Conservation (phyloP, 2,113 vertebrate genomes). For the Nyctereutes procyonoides region DNA sequence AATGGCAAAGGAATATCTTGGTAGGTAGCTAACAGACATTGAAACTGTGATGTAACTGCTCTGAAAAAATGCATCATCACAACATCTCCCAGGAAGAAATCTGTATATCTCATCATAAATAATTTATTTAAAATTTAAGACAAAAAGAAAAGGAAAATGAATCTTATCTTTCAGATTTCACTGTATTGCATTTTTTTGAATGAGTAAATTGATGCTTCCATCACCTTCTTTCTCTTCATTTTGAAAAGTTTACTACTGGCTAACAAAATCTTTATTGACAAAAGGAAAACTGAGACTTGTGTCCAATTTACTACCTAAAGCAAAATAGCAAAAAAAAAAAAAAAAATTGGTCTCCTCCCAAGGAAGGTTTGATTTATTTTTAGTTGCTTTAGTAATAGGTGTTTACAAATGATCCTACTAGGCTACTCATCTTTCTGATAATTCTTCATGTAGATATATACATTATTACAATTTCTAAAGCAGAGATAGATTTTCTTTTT, state of each 20-base stretch:
- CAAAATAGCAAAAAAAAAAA: conserved; percentile 34
- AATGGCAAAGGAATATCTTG: background rate
- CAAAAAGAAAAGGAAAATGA: conserved; percentile 58
- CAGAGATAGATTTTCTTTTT: conserved; percentile 61
- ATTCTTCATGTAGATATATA: conserved; percentile 66
- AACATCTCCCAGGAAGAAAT: conserved; percentile 68
- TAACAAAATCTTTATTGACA: conserved; percentile 67
- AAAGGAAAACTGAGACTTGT: conserved; percentile 58
- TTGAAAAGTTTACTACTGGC: conserved; percentile 70
- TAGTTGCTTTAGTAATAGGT: conserved; percentile 60
- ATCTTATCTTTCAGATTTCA: background rate
- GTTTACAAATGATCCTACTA: conserved; percentile 1
- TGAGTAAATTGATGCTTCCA: conserved; percentile 48
- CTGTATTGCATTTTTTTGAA: background rate
- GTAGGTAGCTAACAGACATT: conserved; percentile 40
- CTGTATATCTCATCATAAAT: conserved; percentile 53
- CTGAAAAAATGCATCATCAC: conserved; percentile 53
- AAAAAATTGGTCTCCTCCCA: conserved; percentile 45
- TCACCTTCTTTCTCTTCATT: conserved; percentile 70
- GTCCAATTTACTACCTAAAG: conserved; percentile 73
- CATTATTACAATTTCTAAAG: conserved; percentile 57
- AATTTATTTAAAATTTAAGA: conserved; percentile 67
- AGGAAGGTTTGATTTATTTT: conserved; percentile 67
- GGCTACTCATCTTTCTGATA: conserved; percentile 64
- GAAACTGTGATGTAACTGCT: conserved; percentile 66